Percentiles rank a stretch among this genome's conserved stretches.
phyloP scores from a whole-genome alignment of 2,888 invertebrate species.

The Oscheius sp. region DNA sequence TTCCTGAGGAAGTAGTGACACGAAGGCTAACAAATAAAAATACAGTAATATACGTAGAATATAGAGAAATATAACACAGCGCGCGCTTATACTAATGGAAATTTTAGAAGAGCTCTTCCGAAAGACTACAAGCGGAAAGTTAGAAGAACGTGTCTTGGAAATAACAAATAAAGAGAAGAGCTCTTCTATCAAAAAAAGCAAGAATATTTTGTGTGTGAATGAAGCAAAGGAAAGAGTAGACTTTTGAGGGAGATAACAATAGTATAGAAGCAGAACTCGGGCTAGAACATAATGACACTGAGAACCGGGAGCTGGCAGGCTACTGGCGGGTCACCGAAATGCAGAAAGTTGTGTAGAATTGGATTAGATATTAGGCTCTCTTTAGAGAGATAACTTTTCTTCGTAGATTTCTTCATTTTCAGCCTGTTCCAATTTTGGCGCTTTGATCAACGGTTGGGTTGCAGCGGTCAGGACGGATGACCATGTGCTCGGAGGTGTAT shows the following conservation, averaged over 20 bases:
- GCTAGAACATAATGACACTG: constrained; percentile 35
- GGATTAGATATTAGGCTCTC: neutral
- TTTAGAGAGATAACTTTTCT: neutral
- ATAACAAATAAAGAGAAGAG: constrained; percentile 20
- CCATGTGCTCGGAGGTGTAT: constrained; percentile 8
- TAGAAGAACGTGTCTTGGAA: too few species aligned
- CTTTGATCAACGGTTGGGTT: neutral
- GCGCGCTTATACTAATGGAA: neutral
- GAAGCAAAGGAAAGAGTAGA: constrained; percentile 15
- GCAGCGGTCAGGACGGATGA: constrained; percentile 14
- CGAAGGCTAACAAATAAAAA: constrained; percentile 18
- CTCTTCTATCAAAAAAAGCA: constrained; percentile 10
- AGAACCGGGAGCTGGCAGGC: constrained; percentile 38
- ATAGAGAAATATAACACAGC: constrained; percentile 21
- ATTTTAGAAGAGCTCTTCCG: constrained; percentile 16
- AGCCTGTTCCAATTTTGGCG: constrained; percentile 3
- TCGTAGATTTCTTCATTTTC: constrained; percentile 15
- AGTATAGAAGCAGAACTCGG: constrained; percentile 31
- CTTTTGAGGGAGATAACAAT: constrained; percentile 5
- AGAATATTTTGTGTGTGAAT: constrained; percentile 18
- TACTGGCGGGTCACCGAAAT: constrained; percentile 34
- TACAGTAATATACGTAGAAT: too few species aligned
- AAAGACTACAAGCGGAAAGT: constrained; percentile 34
- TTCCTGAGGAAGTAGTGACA: constrained; percentile 31
- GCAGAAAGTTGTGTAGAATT: neutral